Base-by-base conservation (phyloP, 2,888 invertebrate species). In the Siphlonurus alternatus region DNA sequence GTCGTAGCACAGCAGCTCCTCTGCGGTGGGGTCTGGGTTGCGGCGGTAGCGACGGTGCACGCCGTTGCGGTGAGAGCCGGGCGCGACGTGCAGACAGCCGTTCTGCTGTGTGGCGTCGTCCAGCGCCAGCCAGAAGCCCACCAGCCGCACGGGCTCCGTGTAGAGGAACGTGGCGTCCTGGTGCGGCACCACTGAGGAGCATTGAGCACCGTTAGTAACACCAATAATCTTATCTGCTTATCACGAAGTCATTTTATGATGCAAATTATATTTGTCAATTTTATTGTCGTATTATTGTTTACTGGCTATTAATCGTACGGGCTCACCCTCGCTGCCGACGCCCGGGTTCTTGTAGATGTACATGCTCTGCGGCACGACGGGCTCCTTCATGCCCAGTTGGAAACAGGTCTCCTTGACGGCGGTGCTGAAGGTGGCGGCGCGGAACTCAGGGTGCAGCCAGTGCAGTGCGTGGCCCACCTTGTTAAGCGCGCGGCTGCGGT, bases 261-360 rank as follows among this genome's bases (percentile, higher is more conserved):
- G n/a, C n/a, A n/a, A n/a, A n/a, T n/a, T n/a, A n/a, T n/a, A n/a
- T n/a, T n/a, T n/a, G n/a, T n/a, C n/a, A n/a, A n/a, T n/a, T n/a
- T n/a, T n/a, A n/a, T n/a, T n/a, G n/a, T n/a, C n/a, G n/a, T n/a
- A n/a, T n/a, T n/a, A n/a, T n/a, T n/a, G n/a, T n/a, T n/a, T 38
- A 38, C 15, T 38, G 5, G 38, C 7, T 38, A 38, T 38, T 10
- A 10, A 38, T 38, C 5, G 15, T 38, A 19, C 60, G 3, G 61
- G 66, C 70, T 70, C 77, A 91, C 92, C 91, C 85, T 89, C 89
- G 2, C 93, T 88, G 0, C 96, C 96, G 65, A 91, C 80, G 20
- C 86, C 84, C 0, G 96, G 93, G 78, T 94, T 94, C 79, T 98
- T 99, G 76, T 92, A 98, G 67, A 99, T 97, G 72, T 93, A 92